Conservation (phyloP, 2,797 vertebrate genomes). For the Steatocranus sp. region DNA sequence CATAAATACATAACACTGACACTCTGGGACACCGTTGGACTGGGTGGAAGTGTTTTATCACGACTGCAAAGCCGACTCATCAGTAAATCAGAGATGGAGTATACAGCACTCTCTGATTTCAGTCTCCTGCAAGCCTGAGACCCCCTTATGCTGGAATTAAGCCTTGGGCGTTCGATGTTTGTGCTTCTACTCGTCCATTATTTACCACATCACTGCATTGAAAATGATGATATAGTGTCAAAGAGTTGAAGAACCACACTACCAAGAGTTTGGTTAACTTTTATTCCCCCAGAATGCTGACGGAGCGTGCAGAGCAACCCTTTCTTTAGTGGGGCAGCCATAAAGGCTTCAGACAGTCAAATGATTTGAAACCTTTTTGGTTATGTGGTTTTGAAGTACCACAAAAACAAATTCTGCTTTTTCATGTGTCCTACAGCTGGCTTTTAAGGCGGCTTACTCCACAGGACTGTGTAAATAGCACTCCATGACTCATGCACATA, state of each 20-base stretch:
- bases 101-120: neutral
- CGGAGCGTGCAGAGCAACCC: neutral
- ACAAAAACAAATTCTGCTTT: neutral
- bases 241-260: neutral
- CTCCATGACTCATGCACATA: neutral
- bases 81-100: neutral
- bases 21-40: neutral
- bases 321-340: neutral
- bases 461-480: neutral
- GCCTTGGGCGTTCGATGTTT: slow-evolving; percentile 14
- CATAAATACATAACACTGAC: neutral
- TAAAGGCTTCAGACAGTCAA: neutral
- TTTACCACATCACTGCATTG: slow-evolving; percentile 22
- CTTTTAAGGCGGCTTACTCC: neutral
- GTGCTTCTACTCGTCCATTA: slow-evolving; percentile 32
- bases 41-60: slow-evolving; percentile 10
- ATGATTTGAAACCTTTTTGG: neutral
- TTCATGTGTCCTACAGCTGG: neutral
- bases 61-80: neutral
- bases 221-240: slow-evolving; percentile 1
- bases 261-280: neutral
- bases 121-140: neutral
- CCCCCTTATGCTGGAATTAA: slow-evolving; percentile 12
- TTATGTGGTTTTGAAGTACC: neutral
- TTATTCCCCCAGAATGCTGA: neutral